These are phyloP conservation scores for Phalloptychus januarius DNA, from an alignment of 2,797 vertebrate genomes.

Conservation along the genomic window DNA sequence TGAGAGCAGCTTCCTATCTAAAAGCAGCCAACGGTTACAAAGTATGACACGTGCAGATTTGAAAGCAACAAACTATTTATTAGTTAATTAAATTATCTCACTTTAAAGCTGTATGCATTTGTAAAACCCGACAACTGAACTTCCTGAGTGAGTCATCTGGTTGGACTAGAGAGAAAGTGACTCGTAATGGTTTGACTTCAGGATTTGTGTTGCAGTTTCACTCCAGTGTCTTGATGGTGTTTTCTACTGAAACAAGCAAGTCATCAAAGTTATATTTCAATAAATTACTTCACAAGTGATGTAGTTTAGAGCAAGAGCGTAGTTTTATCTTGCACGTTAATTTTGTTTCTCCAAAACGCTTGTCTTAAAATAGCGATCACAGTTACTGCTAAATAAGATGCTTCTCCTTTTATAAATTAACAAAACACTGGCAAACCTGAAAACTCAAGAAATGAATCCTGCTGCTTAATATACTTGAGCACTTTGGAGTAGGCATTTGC, in stretches of 20 bases:
- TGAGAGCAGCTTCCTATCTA: neutral
- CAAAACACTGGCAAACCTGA: neutral
- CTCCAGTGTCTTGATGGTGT: neutral
- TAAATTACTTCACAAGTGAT: neutral
- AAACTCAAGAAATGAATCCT: neutral
- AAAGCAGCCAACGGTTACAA: neutral
- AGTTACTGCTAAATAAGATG: neutral
- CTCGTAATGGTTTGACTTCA: slow-evolving; percentile 36
- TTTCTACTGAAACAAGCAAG: neutral
- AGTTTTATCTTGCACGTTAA: neutral
- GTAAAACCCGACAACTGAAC: slow-evolving; percentile 29
- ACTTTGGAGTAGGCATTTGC: neutral
- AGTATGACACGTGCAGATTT: neutral
- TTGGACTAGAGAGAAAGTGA: slow-evolving; percentile 58
- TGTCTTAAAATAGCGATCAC: neutral
- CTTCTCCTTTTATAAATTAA: neutral
- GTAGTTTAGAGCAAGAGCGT: neutral
- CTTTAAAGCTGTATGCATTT: slow-evolving; percentile 9
- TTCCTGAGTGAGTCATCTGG: slow-evolving; percentile 46
- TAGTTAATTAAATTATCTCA: slow-evolving; percentile 8
- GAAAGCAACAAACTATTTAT: neutral
- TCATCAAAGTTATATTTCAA: slow-evolving; percentile 6
- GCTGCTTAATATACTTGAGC: neutral
- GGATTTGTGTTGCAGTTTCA: slow-evolving; percentile 29
- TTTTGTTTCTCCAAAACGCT: neutral